Base-by-base conservation (phyloP, 2,888 invertebrate species). In the Autographa pulchrina region DNA sequence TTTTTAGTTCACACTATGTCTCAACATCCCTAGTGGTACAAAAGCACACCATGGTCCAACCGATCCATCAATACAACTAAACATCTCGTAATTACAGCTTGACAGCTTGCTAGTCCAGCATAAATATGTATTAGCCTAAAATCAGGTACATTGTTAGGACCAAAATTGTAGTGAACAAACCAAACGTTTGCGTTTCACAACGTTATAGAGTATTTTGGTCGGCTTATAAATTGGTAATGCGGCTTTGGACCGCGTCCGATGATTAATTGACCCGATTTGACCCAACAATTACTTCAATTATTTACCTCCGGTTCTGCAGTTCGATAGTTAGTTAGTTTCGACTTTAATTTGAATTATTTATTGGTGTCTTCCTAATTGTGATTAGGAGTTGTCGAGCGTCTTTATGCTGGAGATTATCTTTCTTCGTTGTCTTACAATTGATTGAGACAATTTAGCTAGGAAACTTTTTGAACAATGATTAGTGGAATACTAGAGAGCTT, bases 211-310 rank as follows among this genome's bases (percentile, higher is more conserved):
- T 89, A 90, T 92, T 93, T 92, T 84, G 90, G 90, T 85, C 80
- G 84, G 85, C 83, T 85, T 86, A 91, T 92, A 90, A 93, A 93
- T 94, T 90, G 88, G 87, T 93, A 92, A 92, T 91, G 90, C 86
- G 86, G 87, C 90, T 86, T 85, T 85, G 85, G 89, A 88, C 90
- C 89, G 89, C 90, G 88, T 90, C 91, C 90, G 88, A 94, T 93
- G 92, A 94, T 94, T 94, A 94, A 95, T 96, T 95, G 95, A 95
- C 94, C 95, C 89, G 88, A 90, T 91, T 91, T 91, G 93, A 94
- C 94, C 94, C 87, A 89, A 88, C 94, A 95, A 95, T 95, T 94
- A 92, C 93, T 92, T 92, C 93, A 95, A 96, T 95, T 93, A 95
- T 94, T 93, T 92, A 92, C 92, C 93, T 93, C 94, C 93, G 92